Base-by-base conservation (phyloP, 1,140 invertebrate genomes). In the Portunus trituberculatus region DNA sequence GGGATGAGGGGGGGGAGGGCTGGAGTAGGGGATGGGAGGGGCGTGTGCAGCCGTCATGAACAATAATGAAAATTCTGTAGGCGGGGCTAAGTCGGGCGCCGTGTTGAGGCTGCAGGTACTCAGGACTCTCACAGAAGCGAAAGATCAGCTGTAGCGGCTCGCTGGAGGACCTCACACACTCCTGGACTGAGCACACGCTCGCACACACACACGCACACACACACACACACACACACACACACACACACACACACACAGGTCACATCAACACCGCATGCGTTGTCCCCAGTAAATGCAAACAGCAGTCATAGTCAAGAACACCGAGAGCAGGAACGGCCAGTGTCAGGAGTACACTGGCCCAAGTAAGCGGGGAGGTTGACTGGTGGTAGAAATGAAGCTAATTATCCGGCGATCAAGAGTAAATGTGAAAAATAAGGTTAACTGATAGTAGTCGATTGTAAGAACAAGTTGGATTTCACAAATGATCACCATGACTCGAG, bases 51-150 rank as follows among this genome's bases (percentile, higher is more conserved):
- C 82, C 82, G 46, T 86, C 89, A 91, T 52, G 52, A 91, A 94
- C 87, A 87, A 48, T 67, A 92, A 48, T 76, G 90, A 92, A 45
- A 93, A 48, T 88, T 59, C 29, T 31, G 52, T 46, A 76, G 92
- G 94, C 94, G 46, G 94, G 91, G 83, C 92, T 95, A 95, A 95
- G 82, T 92, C 94, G 94, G 94, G 94, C 94, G 94, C 94, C 94
- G 91, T 91, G 91, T 83, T 87, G 84, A 89, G 84, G 91, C 94
- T 95, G 92, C 94, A 95, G 94, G 94, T 95, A 95, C 91, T 95
- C 59, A 92, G 88, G 67, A 95, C 93, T 91, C 90, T 67, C 93
- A 94, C 88, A 90, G 93, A 25, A 94, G 93, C 32, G 90, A 94
- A 86, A 46, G 76, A 94, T 94, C 90, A 94, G 93, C 90, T 91